Percentiles rank a stretch among this genome's conserved stretches.
Conservation (phyloP, 2,797 vertebrate genomes). For the Amphiprion clarkii region DNA sequence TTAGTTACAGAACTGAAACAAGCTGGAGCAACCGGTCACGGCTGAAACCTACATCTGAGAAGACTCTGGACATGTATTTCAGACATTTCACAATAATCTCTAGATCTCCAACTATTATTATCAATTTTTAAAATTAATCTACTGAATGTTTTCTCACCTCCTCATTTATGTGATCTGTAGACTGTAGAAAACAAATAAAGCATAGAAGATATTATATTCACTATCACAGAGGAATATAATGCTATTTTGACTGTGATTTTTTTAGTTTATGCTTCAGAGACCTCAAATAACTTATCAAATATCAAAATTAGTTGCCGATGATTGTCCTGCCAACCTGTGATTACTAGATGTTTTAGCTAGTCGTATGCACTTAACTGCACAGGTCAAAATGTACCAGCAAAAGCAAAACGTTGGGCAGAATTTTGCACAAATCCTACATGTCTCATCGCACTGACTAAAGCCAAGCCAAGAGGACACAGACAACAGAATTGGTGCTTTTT, state of each 20-base stretch:
- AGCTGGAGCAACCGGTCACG: slow-evolving; percentile 39
- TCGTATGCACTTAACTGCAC: background rate
- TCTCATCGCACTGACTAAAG: slow-evolving; percentile 25
- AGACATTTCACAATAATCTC: background rate
- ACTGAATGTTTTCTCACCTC: background rate
- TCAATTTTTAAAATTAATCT: background rate
- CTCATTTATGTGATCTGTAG: background rate
- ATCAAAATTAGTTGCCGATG: background rate
- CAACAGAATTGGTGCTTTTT: background rate
- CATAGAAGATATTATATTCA: background rate
- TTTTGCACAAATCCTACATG: slow-evolving; percentile 18
- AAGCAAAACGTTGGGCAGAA: background rate
- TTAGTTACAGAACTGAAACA: slow-evolving; percentile 56
- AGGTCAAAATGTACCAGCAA: background rate
- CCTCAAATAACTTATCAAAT: background rate
- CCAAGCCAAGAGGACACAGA: slow-evolving; percentile 1
- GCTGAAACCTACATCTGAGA: slow-evolving; percentile 21
- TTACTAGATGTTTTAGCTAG: background rate
- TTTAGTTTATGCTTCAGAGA: background rate
- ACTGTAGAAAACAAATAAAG: too few species aligned
- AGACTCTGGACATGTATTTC: slow-evolving; percentile 19
- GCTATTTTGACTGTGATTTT: background rate
- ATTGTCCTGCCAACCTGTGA: background rate
- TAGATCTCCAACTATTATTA: background rate
- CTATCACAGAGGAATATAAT: background rate